These are phyloP conservation scores for Epistrophe eligans DNA, from an alignment of 2,888 invertebrate genomes.

Conservation along the genomic window DNA sequence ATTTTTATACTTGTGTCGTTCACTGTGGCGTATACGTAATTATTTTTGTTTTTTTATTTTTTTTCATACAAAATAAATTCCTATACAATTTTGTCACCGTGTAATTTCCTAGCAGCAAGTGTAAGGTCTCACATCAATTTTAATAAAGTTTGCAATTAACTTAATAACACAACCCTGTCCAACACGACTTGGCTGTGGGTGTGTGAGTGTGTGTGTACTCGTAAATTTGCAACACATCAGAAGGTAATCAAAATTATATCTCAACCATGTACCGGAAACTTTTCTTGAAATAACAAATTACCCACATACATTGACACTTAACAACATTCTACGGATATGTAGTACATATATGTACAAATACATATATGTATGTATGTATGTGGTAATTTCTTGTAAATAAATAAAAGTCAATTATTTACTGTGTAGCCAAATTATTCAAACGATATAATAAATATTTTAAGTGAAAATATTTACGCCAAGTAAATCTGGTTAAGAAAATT, in stretches of 20 bases:
- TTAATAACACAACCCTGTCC: slow-evolving; percentile 24
- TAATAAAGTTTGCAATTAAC: slow-evolving; percentile 16
- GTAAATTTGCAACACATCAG: slow-evolving; percentile 7
- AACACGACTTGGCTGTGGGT: neutral
- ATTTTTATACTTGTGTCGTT: neutral
- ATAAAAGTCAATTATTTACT: slow-evolving; percentile 5
- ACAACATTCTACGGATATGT: neutral
- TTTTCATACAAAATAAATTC: neutral
- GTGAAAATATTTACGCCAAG: neutral
- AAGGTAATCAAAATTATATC: slow-evolving; percentile 8
- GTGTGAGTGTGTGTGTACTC: neutral
- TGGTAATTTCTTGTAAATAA: neutral
- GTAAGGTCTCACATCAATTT: slow-evolving; percentile 14
- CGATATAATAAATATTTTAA: neutral
- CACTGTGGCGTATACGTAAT: slow-evolving; percentile 27
- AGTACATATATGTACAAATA: too few relatives aligned
- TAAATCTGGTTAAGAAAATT: slow-evolving; percentile 8
- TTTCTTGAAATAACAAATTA: neutral
- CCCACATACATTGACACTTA: neutral
- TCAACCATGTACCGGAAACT: neutral
- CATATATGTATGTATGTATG: neutral
- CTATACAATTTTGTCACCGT: slow-evolving; percentile 2
- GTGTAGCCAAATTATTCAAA: slow-evolving; percentile 7
- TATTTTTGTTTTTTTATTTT: neutral
- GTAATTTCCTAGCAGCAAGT: slow-evolving; percentile 24